These are phyloP conservation scores for Drosophila lutescens DNA, from an alignment of 2,888 invertebrate species.

Conservation along the genomic window DNA sequence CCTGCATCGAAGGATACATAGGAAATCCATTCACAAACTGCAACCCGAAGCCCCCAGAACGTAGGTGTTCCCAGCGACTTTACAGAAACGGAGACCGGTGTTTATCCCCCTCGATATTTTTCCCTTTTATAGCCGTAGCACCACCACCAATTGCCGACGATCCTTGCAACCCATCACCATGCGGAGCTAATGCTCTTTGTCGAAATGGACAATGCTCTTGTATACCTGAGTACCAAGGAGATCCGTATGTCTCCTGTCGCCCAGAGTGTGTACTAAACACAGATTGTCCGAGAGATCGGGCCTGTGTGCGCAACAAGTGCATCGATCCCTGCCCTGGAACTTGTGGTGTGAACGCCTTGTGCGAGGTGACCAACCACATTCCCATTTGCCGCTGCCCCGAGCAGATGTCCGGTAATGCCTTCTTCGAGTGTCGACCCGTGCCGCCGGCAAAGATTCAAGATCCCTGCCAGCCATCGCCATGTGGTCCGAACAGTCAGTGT, in stretches of 20 bases:
- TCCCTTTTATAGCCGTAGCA: conserved; percentile 40
- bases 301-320: conserved; percentile 91
- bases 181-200: conserved; percentile 90
- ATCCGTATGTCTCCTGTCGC: conserved; percentile 90
- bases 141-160: conserved; percentile 69
- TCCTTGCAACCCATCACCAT: conserved; percentile 91
- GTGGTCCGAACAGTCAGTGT: conserved; percentile 90
- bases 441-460: conserved; percentile 85
- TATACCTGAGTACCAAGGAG: conserved; percentile 89
- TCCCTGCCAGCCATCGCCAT: conserved; percentile 89
- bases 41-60: conserved; percentile 79
- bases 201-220: conserved; percentile 89
- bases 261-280: conserved; percentile 91
- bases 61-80: conserved; percentile 62
- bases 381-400: conserved; percentile 91
- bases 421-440: conserved; percentile 86
- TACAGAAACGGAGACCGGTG: neutral
- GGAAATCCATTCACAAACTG: conserved; percentile 86
- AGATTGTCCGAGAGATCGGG: conserved; percentile 88
- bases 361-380: conserved; percentile 91
- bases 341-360: conserved; percentile 91
- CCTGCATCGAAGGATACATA: conserved; percentile 86
- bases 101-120: neutral
- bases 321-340: conserved; percentile 90
- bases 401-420: conserved; percentile 92